Conservation (phyloP, 1,140 invertebrate species). For the Pseudachorutes palmiensis region DNA sequence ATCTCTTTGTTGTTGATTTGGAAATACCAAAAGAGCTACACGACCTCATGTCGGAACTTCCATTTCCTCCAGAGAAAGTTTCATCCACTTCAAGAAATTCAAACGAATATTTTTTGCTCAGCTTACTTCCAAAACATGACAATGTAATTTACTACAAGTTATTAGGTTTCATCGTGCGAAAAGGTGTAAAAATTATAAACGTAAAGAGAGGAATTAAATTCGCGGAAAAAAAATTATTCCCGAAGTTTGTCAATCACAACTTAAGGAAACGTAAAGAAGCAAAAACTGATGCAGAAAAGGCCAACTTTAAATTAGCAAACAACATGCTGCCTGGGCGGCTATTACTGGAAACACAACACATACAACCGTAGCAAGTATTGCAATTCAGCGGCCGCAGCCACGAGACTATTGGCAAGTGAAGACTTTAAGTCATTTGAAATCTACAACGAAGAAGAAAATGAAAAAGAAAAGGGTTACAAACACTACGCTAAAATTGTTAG, state of each 20-base stretch:
- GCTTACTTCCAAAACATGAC: neutral
- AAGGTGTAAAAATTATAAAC: neutral
- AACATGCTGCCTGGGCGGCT: neutral
- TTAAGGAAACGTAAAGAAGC: neutral
- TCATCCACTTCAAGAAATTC: neutral
- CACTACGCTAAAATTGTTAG: neutral
- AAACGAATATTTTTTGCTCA: neutral
- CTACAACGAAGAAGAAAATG: neutral
- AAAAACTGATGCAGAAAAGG: conserved; percentile 3
- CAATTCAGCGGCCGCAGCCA: neutral
- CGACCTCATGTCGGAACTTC: neutral
- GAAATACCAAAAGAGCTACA: neutral
- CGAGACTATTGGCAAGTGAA: neutral
- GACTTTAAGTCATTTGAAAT: neutral
- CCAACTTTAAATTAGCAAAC: neutral
- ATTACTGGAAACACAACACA: neutral
- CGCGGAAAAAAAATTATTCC: neutral
- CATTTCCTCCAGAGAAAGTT: neutral
- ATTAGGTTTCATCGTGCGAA: neutral
- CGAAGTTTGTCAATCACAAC: neutral
- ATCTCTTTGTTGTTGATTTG: neutral
- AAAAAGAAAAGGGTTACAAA: neutral
- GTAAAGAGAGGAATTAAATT: neutral
- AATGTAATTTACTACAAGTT: neutral
- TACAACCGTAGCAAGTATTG: neutral